phyloP scores from a whole-genome alignment of 2,888 invertebrate genomes.

The Watsonalla binaria region DNA sequence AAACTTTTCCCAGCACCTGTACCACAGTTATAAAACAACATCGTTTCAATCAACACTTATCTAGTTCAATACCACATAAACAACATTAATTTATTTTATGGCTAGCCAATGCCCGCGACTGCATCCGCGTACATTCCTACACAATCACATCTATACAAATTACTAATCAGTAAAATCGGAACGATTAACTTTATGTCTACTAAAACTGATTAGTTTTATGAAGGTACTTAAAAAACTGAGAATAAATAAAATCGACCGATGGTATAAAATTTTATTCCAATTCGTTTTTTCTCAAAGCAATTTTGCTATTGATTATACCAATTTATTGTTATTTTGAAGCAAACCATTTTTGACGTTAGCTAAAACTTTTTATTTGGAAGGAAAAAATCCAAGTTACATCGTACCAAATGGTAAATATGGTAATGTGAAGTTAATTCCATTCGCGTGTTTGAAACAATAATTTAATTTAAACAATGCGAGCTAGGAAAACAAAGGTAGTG shows the following conservation, averaged over 20 bases:
- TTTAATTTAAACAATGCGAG: neutral
- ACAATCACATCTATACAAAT: neutral
- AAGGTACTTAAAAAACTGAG: neutral
- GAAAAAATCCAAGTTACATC: too few species aligned
- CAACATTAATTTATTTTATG: neutral
- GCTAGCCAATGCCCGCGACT: neutral
- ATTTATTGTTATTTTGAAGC: too few species aligned
- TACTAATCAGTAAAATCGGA: neutral
- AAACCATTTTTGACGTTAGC: too few species aligned
- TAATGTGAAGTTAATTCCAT: neutral
- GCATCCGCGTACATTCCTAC: neutral
- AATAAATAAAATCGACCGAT: neutral
- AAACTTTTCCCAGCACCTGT: neutral
- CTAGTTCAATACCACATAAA: constrained; percentile 1
- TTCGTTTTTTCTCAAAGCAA: too few species aligned
- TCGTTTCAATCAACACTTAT: constrained; percentile 1
- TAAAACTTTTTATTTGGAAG: too few species aligned
- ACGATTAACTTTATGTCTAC: neutral
- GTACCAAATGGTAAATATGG: too few species aligned
- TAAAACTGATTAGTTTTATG: neutral
- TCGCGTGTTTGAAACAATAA: neutral
- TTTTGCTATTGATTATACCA: too few species aligned
- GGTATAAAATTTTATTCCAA: too few species aligned
- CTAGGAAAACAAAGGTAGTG: constrained; percentile 29
- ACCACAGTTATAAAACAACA: neutral